Base-by-base conservation (phyloP, 2,888 invertebrate genomes). In the Beris chalybata region DNA sequence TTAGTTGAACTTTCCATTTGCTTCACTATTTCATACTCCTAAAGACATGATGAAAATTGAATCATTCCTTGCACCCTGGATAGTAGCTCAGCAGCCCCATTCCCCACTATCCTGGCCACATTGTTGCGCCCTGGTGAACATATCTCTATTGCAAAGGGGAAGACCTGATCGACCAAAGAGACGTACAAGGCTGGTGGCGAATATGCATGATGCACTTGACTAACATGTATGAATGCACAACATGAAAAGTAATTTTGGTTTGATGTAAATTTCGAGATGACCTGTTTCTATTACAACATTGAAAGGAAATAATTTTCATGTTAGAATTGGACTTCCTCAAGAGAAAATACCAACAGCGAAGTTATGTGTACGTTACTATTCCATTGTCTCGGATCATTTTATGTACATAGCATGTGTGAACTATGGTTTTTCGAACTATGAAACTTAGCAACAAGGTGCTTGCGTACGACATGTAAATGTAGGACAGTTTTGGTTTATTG, bases 181-280 rank as follows among this genome's bases (percentile, higher is more conserved):
- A 38, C 22, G 61, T 43, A 56, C 15, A 50, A 15, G 50, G 56
- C 32, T 31, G 55, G 55, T 54, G 48, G 56, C 32, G 61, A 61
- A 55, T 48, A 31, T 22, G 9, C 12, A 38, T 13, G 50, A 50
- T 61, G 61, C 50, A 52, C 52, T 61, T 61, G 61, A 61, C 61
- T 66, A 57, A 57, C 66, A 57, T 66, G 66, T 68, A 63, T 63
- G 65, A 68, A 66, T 68, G 68, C 52, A 52, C 57, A 53, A 68
- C 68, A 68, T 59, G 65, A 44, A 63, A 68, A 68, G 65, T 68
- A 68, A 68, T 68, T 66, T 68, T 7, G 58, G 68, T 63, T 63
- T 68, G 63, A 66, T 68, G 68, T 68, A 66, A 68, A 68, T 68
- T 68, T 63, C 65, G 56, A 52, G 65, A 65, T 68, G 68, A 68